Percentiles rank a stretch among this genome's conserved stretches.
phyloP scores from a whole-genome alignment of 2,888 invertebrate genomes.

The Drepanosiphum platanoidis region DNA sequence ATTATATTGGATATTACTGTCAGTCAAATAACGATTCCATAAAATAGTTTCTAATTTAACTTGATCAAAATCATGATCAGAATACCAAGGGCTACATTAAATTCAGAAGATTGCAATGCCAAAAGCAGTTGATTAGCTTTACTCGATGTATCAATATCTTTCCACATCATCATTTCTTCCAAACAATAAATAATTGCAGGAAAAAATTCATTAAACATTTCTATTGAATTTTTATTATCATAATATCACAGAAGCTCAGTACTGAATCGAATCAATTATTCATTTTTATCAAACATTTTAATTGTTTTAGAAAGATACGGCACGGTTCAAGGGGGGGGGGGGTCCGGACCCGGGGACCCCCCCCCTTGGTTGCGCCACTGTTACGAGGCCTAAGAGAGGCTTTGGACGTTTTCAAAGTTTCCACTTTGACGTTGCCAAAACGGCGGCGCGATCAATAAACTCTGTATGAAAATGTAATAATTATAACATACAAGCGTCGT shows the following conservation, averaged over 20 bases:
- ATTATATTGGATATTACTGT: background rate
- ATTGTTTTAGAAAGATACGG: constrained; percentile 17
- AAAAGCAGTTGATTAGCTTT: constrained; percentile 37
- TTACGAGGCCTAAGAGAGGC: too few species aligned
- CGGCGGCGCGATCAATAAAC: too few species aligned
- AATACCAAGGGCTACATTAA: constrained; percentile 18
- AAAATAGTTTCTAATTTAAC: background rate
- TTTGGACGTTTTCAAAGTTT: too few species aligned
- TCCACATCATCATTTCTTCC: constrained; percentile 33
- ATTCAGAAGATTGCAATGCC: constrained; percentile 25
- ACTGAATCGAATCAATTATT: too few species aligned
- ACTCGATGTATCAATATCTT: constrained; percentile 40
- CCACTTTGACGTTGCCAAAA: too few species aligned
- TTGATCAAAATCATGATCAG: constrained; percentile 5
- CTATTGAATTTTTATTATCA: constrained; percentile 32
- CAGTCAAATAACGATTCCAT: too few species aligned
- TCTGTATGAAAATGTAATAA: too few species aligned
- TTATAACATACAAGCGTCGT: too few species aligned
- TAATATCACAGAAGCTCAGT: too few species aligned
- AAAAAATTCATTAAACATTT: constrained; percentile 36
- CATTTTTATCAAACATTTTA: constrained; percentile 37
- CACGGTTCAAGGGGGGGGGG: background rate
- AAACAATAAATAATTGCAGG: constrained; percentile 26
- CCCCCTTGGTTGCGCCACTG: constrained; percentile 9
- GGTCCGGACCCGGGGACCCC: background rate